These are phyloP conservation scores for Antedon mediterranea DNA, from an alignment of 53 echinoderm and acorn worm genomes.

Conservation along the genomic window DNA sequence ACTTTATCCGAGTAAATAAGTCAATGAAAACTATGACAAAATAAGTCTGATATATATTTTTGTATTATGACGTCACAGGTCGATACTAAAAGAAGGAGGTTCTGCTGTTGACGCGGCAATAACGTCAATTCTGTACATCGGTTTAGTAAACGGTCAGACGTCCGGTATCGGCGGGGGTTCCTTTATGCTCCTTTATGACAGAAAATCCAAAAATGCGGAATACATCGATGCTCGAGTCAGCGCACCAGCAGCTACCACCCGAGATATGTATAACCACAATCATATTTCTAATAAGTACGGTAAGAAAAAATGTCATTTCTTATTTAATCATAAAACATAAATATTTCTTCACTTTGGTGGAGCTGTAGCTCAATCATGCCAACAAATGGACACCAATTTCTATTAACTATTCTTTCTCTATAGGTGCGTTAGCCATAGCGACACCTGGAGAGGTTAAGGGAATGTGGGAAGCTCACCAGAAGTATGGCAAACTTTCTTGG, in stretches of 20 bases:
- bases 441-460: too few relatives aligned
- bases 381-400: too few relatives aligned
- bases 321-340: not conserved
- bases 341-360: too few relatives aligned
- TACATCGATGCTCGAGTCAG: conserved; percentile 26
- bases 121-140: conserved; percentile 5
- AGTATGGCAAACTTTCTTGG: conserved; percentile 17
- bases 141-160: conserved; percentile 6
- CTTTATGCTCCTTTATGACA: conserved; percentile 23
- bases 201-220: not conserved
- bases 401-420: too few relatives aligned
- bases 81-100: conserved; percentile 2
- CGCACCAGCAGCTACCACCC: conserved; percentile 24
- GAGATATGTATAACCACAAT: conserved; percentile 22
- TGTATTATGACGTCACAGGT: not conserved
- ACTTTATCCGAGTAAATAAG: too few relatives aligned
- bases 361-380: too few relatives aligned
- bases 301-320: conserved; percentile 9
- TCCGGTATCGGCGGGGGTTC: conserved; percentile 38
- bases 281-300: conserved; percentile 32
- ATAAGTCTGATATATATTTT: too few relatives aligned
- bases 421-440: too few relatives aligned
- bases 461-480: conserved; percentile 21
- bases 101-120: conserved; percentile 23
- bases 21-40: too few relatives aligned